Evolutionary conservation across 2,797 vertebrate species (phyloP), one percentile per base, ranked within the genome.

Genomic region (Channallabes apus): DNA sequence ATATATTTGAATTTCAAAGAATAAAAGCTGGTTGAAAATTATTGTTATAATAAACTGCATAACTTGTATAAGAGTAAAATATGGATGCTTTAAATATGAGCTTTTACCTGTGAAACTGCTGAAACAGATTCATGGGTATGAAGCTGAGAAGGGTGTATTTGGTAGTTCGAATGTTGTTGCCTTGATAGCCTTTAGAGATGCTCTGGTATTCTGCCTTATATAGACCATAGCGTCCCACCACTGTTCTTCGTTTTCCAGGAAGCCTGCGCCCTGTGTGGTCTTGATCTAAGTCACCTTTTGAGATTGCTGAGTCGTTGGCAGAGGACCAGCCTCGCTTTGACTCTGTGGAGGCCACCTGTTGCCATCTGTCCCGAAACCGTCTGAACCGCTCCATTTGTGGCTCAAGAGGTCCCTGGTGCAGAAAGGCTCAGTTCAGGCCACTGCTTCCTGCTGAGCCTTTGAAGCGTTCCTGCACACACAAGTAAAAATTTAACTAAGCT

Each of bases 51-150:
- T 20, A 17, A 56, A 29, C 56, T 75, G 32, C 7, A 56, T 51
- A 51, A 41, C 38, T 46, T 51, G 46, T 46, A 2, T 11, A 22
- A 24, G 24, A n/a, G 6, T 17, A 46, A 27, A 24, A 12, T 4
- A 27, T 56, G 17, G 1, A 27, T 27, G 7, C 27, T 76, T 69
- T 14, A 75, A 18, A 38, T 38, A 14, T 27, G 9, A 67, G 12
- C 71, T 64, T 84, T 80, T 38, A 99, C 98, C 97, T 99, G 94
- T 97, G 97, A 92, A 99, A 99, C 69, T 99, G 98, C 91, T 98
- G 96, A 90, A 98, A 99, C 72, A 99, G 93, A 92, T 99, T 99
- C 92, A 95, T 96, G 78, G 98, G 98, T 90, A 99, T 95, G 92
- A 99, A 99, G 77, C 94, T 98, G 90, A 96, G 86, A 64, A 97